Evolutionary conservation across 2,113 vertebrate species (phyloP).

Genomic region (Apodemus sylvaticus): DNA sequence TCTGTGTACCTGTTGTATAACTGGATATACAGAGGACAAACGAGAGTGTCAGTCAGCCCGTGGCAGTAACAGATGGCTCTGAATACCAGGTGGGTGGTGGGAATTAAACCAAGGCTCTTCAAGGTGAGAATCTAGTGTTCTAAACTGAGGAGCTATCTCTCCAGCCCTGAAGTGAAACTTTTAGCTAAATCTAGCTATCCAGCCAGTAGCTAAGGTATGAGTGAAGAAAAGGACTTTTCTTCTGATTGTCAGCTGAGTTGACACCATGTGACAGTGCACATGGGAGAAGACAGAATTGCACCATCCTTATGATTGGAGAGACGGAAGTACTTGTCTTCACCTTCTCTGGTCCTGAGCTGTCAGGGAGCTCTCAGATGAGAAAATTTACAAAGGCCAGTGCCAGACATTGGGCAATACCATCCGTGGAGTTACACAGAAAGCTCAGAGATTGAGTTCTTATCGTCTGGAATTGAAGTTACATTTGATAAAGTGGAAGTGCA

Average conservation of each 20-base stretch:
- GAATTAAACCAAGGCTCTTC: no score
- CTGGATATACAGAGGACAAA: neutral
- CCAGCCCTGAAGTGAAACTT: no score
- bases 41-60: neutral
- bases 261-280: neutral
- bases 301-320: neutral
- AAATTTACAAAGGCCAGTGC: neutral
- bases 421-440: neutral
- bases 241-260: neutral
- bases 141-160: neutral
- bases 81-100: neutral
- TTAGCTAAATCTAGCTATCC: neutral
- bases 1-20: neutral
- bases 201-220: neutral
- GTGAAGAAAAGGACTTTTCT: neutral
- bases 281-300: neutral
- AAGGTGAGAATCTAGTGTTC: neutral
- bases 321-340: neutral
- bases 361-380: neutral
- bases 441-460: neutral
- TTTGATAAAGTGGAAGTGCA: neutral
- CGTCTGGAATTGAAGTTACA: neutral
- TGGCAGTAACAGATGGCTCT: neutral
- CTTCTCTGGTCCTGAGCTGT: neutral
- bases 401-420: neutral